phyloP scores from a whole-genome alignment of 2,888 invertebrate species.

The Trichopoda pennipes region DNA sequence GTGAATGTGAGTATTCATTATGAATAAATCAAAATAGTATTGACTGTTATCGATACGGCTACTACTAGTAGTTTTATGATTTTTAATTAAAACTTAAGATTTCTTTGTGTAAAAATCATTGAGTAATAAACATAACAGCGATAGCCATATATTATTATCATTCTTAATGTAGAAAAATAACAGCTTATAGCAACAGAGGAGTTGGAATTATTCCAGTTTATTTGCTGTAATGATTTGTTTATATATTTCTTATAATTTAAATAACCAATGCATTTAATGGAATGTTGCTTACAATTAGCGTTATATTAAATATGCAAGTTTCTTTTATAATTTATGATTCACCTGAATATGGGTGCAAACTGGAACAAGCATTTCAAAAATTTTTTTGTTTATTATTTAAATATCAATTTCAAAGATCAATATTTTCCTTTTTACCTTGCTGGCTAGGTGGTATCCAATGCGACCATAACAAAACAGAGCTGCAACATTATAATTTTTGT shows the following conservation, averaged over 20 bases:
- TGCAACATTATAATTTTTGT: constrained; percentile 36
- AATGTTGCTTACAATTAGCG: constrained; percentile 66
- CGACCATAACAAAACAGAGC: background rate
- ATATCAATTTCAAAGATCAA: constrained; percentile 46
- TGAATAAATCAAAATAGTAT: background rate
- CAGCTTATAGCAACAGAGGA: background rate
- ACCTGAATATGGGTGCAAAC: constrained; percentile 51
- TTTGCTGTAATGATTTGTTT: too few species aligned
- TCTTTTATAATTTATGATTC: constrained; percentile 72
- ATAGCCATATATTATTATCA: constrained; percentile 10
- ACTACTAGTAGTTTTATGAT: constrained; percentile 43
- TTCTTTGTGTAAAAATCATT: constrained; percentile 50
- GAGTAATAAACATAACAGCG: constrained; percentile 20
- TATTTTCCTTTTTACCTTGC: constrained; percentile 32
- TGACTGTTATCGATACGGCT: constrained; percentile 24
- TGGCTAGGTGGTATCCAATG: constrained; percentile 4
- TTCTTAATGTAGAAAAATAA: constrained; percentile 5
- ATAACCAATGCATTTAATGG: constrained; percentile 32
- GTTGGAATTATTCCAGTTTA: constrained; percentile 11
- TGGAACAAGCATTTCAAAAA: too few species aligned
- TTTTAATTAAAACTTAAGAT: constrained; percentile 63
- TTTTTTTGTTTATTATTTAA: constrained; percentile 51
- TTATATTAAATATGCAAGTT: constrained; percentile 73
- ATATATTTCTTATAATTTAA: background rate
- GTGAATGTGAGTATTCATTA: constrained; percentile 29